Evolutionary conservation across 2,888 invertebrate genomes (phyloP), one percentile per base, ranked within the genome.

Genomic region (Tanytarsus gracilentus): DNA sequence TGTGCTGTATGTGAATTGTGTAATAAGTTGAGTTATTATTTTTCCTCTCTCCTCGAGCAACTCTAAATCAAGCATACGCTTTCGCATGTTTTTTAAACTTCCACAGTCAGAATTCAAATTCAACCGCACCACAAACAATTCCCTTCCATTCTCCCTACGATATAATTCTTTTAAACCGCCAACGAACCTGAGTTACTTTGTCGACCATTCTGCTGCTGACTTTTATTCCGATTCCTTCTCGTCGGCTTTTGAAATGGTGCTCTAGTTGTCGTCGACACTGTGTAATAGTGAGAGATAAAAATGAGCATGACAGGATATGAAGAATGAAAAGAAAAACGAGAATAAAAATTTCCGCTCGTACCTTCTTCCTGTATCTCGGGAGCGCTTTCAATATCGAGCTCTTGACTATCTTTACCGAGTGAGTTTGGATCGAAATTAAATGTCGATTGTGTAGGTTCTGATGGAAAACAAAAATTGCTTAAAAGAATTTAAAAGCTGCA

Each of bases 261-360:
- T 58, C 58, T 26, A 5, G 58, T 58, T 27, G 58, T 58, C 30
- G 40, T 16, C 11, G 58, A 14, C 1, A 25, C 48, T 58, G 58
- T 44, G 11, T 44, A 21, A n/a, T 18, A 16, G 25, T 16, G 39
- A 8, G 23, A 25, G 21, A 51, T 1, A 30, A 30, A 25, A 18
- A 26, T 9, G 21, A 7, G 18, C 4, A 30, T 26, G 27, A 23
- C 33, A 50, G 50, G 21, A n/a, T n/a, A n/a, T n/a, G n/a, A 52
- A 52, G 18, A 53, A 29, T 4, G 33, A 30, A 11, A 4, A 44
- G 21, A 23, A 2, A 9, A 9, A 40, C 23, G 21, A 44, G 4
- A 26, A 26, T 11, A 49, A 26, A 26, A 27, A 48, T 49, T 49
- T 23, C 27, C 2, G 7, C 9, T 16, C 21, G 14, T 27, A 25